phyloP scores from a whole-genome alignment of 2,797 vertebrate species.

The Pseudocheirus occidentalis region DNA sequence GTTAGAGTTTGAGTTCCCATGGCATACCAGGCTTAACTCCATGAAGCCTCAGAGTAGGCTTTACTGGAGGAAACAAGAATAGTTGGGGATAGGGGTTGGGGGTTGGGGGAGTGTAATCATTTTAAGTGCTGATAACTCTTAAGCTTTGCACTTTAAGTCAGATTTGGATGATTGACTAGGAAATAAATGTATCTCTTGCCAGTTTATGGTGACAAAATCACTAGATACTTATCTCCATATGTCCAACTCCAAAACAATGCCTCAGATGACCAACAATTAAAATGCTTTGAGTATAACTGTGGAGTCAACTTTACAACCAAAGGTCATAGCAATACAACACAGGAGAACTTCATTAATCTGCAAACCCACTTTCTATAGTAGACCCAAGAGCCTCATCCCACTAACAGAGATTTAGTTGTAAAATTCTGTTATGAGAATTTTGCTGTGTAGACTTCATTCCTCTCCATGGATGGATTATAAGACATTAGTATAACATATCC shows the following conservation, averaged over 20 bases:
- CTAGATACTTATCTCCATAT: neutral
- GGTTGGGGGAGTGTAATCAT: neutral
- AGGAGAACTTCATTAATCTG: neutral
- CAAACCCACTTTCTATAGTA: neutral
- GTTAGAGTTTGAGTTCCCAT: neutral
- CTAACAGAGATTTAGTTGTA: neutral
- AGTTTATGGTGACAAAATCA: neutral
- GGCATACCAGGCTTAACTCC: neutral
- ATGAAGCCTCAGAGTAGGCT: neutral
- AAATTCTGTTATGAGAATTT: neutral
- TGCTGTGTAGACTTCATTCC: neutral
- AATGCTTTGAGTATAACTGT: neutral
- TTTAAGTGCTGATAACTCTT: conserved; percentile 25
- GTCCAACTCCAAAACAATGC: neutral
- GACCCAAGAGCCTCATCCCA: neutral
- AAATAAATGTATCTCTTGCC: neutral
- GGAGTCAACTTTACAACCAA: neutral
- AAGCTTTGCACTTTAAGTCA: neutral
- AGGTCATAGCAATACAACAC: fast-evolving
- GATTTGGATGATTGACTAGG: neutral
- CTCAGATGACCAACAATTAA: neutral
- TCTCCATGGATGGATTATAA: neutral
- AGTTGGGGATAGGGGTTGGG: too few species aligned
- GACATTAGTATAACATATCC: neutral
- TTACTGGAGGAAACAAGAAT: neutral